Percentiles rank a stretch among this genome's conserved stretches.
Evolutionary conservation across 2,888 invertebrate genomes (phyloP).

Genomic region (Leptinotarsa haldemani): DNA sequence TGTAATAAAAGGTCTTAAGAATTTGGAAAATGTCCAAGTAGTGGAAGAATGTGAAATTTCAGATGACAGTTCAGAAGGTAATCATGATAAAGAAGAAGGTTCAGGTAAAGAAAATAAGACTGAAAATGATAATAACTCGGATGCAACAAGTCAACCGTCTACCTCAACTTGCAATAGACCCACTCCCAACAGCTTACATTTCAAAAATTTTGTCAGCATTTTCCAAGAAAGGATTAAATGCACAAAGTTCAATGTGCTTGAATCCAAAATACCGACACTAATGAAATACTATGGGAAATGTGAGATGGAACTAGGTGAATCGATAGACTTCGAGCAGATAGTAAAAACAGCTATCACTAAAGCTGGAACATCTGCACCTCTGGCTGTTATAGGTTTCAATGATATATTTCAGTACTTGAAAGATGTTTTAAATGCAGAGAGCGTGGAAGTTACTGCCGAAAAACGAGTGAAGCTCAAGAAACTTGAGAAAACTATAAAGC

Average conservation of each 20-base stretch:
- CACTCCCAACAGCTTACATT: slow-evolving; percentile 18
- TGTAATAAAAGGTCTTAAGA: slow-evolving; percentile 18
- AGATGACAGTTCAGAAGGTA: slow-evolving; percentile 36
- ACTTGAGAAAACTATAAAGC: slow-evolving; percentile 71
- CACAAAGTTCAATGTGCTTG: slow-evolving; percentile 24
- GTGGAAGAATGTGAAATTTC: slow-evolving; percentile 33
- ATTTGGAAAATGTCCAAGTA: slow-evolving; percentile 9
- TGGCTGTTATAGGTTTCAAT: slow-evolving; percentile 51
- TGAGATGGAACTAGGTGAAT: slow-evolving; percentile 39
- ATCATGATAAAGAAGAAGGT: slow-evolving; percentile 28
- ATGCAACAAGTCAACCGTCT: slow-evolving; percentile 22
- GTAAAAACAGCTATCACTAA: slow-evolving; percentile 40
- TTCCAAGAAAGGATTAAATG: slow-evolving; percentile 36
- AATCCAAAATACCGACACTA: slow-evolving; percentile 44
- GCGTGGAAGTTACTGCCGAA: slow-evolving; percentile 47
- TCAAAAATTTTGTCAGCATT: slow-evolving; percentile 43
- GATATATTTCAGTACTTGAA: slow-evolving; percentile 51
- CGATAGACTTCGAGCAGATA: slow-evolving; percentile 41
- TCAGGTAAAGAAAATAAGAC: slow-evolving; percentile 35
- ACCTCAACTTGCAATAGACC: slow-evolving; percentile 10
- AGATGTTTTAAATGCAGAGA: slow-evolving; percentile 38
- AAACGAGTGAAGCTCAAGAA: slow-evolving; percentile 49
- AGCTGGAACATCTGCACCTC: slow-evolving; percentile 42
- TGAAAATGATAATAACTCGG: slow-evolving; percentile 22
- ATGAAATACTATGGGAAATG: slow-evolving; percentile 47